A percentile compares a stretch with the other conserved stretches of the same genome.
phyloP scores from a whole-genome alignment of 2,888 invertebrate genomes.

The Cephus pygmeus region DNA sequence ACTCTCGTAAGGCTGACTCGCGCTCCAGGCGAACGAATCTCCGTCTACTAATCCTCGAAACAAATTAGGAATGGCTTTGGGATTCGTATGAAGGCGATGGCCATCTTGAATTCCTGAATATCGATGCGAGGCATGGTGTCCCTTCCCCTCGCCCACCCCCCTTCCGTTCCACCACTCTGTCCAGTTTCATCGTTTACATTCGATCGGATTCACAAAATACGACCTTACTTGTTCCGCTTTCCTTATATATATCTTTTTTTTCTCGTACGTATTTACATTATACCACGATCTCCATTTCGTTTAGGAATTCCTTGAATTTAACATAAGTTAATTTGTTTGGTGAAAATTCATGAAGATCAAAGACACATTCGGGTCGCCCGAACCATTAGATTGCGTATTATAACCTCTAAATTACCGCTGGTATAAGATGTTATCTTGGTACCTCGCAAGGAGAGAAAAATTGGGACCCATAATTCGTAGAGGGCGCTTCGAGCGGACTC shows the following conservation, averaged over 20 bases:
- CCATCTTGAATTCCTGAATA: neutral
- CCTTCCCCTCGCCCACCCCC: neutral
- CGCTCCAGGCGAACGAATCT: neutral
- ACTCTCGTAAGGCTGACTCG: neutral
- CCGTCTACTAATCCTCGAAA: conserved; percentile 10
- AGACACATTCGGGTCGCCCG: neutral
- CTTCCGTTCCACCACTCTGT: neutral
- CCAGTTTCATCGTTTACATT: neutral
- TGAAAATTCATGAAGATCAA: neutral
- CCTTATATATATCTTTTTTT: neutral
- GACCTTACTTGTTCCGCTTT: neutral
- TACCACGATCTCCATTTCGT: neutral
- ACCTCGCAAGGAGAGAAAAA: neutral
- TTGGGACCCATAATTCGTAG: neutral
- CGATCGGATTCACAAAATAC: neutral
- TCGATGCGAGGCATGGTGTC: neutral
- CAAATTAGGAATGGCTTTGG: conserved; percentile 26
- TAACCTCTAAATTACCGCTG: neutral
- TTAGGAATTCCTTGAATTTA: neutral
- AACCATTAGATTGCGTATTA: neutral
- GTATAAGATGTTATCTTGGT: neutral
- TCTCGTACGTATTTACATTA: neutral
- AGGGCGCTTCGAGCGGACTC: neutral
- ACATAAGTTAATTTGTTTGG: neutral
- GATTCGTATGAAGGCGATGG: neutral